These are phyloP conservation scores for Camponotus fellah DNA, from an alignment of 2,888 invertebrate genomes.

Conservation along the genomic window DNA sequence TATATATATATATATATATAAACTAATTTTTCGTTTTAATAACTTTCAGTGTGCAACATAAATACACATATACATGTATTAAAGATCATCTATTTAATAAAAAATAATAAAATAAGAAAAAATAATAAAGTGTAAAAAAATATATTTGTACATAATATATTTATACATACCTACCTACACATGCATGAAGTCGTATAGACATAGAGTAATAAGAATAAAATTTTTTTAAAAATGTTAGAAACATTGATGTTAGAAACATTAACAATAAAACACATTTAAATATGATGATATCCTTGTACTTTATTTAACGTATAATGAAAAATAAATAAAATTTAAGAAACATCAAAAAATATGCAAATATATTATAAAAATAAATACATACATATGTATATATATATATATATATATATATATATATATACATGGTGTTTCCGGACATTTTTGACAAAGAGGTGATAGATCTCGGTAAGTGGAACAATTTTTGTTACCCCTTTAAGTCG, in stretches of 20 bases:
- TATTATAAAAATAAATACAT: slow-evolving; percentile 38
- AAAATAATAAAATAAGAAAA: slow-evolving; percentile 1
- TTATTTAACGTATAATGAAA: slow-evolving; percentile 75
- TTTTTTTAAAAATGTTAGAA: background rate
- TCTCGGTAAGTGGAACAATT: too few relatives aligned
- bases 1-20: too few relatives aligned
- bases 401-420: too few relatives aligned
- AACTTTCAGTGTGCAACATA: background rate
- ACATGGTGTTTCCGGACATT: too few relatives aligned
- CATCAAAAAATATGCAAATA: slow-evolving; percentile 53
- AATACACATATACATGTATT: background rate
- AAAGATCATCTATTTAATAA: background rate
- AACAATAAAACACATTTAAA: background rate
- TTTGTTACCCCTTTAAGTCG: too few relatives aligned
- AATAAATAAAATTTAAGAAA: slow-evolving; percentile 76
- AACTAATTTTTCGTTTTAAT: too few relatives aligned
- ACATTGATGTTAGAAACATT: background rate
- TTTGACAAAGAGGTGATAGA: too few relatives aligned
- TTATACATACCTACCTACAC: too few relatives aligned
- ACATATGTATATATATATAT: slow-evolving; percentile 42
- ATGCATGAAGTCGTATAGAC: background rate
- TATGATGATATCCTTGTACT: slow-evolving; percentile 49
- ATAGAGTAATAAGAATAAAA: background rate
- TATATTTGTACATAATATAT: background rate
- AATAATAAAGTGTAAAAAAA: background rate